Evolutionary conservation across 2,797 vertebrate species (phyloP).

Genomic region (Manis pentadactyla): DNA sequence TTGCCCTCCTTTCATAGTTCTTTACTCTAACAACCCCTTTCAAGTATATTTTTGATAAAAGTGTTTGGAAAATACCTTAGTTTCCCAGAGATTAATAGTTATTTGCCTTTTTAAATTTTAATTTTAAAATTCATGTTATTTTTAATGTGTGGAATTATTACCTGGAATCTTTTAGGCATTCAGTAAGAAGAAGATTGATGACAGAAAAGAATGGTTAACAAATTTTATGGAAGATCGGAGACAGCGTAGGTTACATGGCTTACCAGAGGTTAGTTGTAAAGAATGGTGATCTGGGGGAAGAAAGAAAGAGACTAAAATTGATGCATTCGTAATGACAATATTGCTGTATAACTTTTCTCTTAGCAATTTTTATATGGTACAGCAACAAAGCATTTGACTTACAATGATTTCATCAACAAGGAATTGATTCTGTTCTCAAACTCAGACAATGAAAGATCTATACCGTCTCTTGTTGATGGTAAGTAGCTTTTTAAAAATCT

Average conservation of each 20-base stretch:
- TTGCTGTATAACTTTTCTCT: conserved; percentile 77
- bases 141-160: conserved; percentile 52
- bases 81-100: conserved; percentile 42
- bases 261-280: conserved; percentile 93
- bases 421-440: conserved; percentile 99
- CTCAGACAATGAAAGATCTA: conserved; percentile 99
- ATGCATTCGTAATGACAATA: conserved; percentile 70
- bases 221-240: conserved; percentile 99
- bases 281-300: conserved; percentile 47
- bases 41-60: conserved; percentile 53
- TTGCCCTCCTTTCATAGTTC: neutral
- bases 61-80: neutral
- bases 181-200: conserved; percentile 99
- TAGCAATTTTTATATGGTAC: conserved; percentile 99
- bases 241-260: conserved; percentile 96
- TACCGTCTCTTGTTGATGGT: conserved; percentile 99
- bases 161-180: conserved; percentile 92
- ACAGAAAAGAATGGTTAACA: conserved; percentile 99
- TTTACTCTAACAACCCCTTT: conserved; percentile 44
- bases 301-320: conserved; percentile 27
- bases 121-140: conserved; percentile 59
- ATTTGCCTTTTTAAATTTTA: conserved; percentile 53
- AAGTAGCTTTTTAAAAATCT: conserved; percentile 79
- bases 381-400: conserved; percentile 95
- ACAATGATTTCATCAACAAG: conserved; percentile 99